Base-by-base conservation (phyloP, 2,888 invertebrate genomes). In the Athalia cordata region DNA sequence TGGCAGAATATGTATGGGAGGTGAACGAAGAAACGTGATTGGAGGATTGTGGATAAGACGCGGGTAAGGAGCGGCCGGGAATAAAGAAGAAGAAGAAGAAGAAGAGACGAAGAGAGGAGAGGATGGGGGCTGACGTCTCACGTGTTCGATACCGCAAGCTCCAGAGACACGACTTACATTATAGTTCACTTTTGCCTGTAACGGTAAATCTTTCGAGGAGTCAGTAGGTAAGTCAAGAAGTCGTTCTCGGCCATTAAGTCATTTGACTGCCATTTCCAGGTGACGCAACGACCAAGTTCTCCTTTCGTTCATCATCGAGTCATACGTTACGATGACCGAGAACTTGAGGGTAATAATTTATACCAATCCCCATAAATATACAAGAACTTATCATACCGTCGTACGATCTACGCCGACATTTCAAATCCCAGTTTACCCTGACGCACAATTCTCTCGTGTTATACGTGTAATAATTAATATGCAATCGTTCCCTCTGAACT, bases 151-250 rank as follows among this genome's bases (percentile, higher is more conserved):
- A 87, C 87, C 87, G 87, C 87, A 87, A 87, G 87, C 85, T 87
- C 87, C 87, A 87, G 87, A 87, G 76, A 78, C 87, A 87, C 87
- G 83, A 85, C 87, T 87, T 85, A 75, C 75, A 75, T 75, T 75
- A 72, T 72, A 86, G 86, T 87, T 87, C 87, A 87, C 87, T 87
- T 87, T 87, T 87, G 87, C 87, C 86, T 83, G 85, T 87, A 87
- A 87, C 87, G 87, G 87, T 87, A 87, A 83, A 85, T 85, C 87
- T 86, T 86, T 87, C 29, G 83, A 83, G 80, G 82, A 84, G 84
- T 83, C 87, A 87, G 87, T 61, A 61, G 75, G 75, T 86, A 86
- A 87, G 87, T 86, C 87, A 87, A 87, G 87, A 85, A 86, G 87
- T 84, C 75, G 75, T 75, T 62, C 62, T 57, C 61, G 64, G 75